Percentiles rank a stretch among this genome's conserved stretches.
These are phyloP conservation scores for Lobophora halterata DNA, from an alignment of 2,888 invertebrate species.

Conservation along the genomic window DNA sequence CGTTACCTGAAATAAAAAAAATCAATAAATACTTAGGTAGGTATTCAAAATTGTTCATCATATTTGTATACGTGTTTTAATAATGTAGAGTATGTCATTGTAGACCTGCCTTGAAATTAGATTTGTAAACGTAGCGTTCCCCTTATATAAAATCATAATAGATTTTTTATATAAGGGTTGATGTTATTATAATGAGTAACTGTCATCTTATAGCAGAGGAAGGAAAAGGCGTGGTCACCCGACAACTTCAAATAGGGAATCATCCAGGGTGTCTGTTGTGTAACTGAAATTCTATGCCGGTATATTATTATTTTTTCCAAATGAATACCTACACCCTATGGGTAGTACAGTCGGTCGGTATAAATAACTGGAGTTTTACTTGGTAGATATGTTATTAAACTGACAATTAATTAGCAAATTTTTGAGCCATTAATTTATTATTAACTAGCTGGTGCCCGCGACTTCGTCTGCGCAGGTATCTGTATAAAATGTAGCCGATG, in stretches of 20 bases:
- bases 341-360: conserved; percentile 18
- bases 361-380: conserved; percentile 26
- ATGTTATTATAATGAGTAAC: conserved; percentile 50
- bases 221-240: conserved; percentile 75
- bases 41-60: neutral
- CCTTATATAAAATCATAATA: conserved; percentile 8
- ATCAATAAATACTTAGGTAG: neutral
- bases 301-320: conserved; percentile 39
- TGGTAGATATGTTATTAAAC: no score
- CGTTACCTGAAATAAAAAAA: conserved; percentile 20
- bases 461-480: no score
- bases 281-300: conserved; percentile 58
- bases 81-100: no score
- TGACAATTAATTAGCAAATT: no score
- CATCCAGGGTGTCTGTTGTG: conserved; percentile 42
- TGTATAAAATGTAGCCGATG: no score
- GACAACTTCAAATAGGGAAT: conserved; percentile 62
- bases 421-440: no score
- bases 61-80: conserved; percentile 1
- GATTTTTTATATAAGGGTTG: conserved; percentile 42
- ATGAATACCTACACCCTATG: conserved; percentile 16
- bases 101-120: neutral
- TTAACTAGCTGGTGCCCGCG: no score
- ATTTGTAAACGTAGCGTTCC: neutral
- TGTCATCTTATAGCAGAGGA: conserved; percentile 62